Base-by-base conservation (phyloP, 2,888 invertebrate genomes). In the Xanthorhoe designata region DNA sequence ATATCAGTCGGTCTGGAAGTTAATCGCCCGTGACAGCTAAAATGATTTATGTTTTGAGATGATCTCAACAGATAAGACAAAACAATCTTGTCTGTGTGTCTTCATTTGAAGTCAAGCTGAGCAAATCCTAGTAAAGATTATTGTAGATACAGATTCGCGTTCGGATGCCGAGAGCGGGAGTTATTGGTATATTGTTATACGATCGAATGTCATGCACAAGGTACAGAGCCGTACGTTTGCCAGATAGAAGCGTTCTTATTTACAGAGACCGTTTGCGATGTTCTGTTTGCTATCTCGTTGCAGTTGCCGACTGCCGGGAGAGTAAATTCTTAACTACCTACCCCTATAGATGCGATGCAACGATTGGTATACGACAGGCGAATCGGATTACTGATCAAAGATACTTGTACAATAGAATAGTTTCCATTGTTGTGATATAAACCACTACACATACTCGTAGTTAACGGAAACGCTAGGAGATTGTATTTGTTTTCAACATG, bases 281-380 rank as follows among this genome's bases (percentile, higher is more conserved):
- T 73, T 67, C 80, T 89, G 84, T 90, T 90, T 89, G 80, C 85
- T 77, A 77, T 81, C 81, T 84, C 82, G 81, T 84, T 80, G 80
- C 66, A 73, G 74, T 71, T 75, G 75, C 77, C 71, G 75, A 76
- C 76, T 78, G 71, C 68, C 74, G 74, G 71, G 72, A 75, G 74
- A 74, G 75, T 74, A 76, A 78, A 81, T 79, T 79, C 77, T 75
- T 77, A 74, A 78, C 71, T 70, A 74, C 73, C 76, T 70, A 74
- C 73, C 76, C 69, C 74, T 70, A 67, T 76, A 76, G 70, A 74
- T 70, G 57, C 60, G 59, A 58, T 70, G 57, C 60, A 59, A 58
- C 42, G 53, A 49, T 59, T 54, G 56, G 49, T 65, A 65, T 56
- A 60, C 55, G 58, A 61, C 58, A 57, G 18, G 58, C 63, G 56